These are phyloP conservation scores for Neolamprologus modestus DNA, from an alignment of 2,113 vertebrate species.

Conservation along the genomic window DNA sequence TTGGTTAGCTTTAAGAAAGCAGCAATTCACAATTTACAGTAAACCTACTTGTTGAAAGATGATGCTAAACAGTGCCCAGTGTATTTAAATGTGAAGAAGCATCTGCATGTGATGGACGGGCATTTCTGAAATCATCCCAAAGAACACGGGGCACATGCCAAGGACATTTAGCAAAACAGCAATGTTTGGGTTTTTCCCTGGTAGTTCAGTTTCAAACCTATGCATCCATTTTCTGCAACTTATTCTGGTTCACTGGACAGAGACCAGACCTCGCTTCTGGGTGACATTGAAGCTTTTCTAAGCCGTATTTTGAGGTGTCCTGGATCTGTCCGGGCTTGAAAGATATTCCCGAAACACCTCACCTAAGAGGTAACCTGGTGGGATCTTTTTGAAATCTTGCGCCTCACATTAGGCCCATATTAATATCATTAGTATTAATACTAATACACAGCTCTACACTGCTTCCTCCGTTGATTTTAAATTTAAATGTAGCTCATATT, in stretches of 20 bases:
- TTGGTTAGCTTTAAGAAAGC: not conserved
- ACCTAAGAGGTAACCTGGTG: not conserved
- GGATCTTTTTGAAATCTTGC: not conserved
- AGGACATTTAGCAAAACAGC: not conserved
- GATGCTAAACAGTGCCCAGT: not conserved
- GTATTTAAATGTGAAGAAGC: not conserved
- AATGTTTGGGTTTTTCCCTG: not conserved
- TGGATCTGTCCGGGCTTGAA: not conserved
- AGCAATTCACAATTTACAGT: not conserved
- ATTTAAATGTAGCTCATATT: not conserved
- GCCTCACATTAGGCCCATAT: not conserved
- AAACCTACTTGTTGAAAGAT: not conserved
- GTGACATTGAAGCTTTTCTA: not conserved
- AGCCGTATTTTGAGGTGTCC: not conserved
- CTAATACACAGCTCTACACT: not conserved
- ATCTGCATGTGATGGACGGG: not conserved
- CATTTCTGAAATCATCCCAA: not conserved
- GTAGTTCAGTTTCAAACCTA: not conserved
- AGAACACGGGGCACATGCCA: not conserved
- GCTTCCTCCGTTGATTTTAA: not conserved
- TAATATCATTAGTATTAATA: not conserved
- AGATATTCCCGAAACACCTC: not conserved
- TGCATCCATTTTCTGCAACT: not conserved
- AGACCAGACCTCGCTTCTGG: not conserved
- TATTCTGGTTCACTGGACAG: not conserved